Evolutionary conservation across 2,888 invertebrate species (phyloP), one percentile per base, ranked within the genome.

Genomic region (Pristionchus arcanus): DNA sequence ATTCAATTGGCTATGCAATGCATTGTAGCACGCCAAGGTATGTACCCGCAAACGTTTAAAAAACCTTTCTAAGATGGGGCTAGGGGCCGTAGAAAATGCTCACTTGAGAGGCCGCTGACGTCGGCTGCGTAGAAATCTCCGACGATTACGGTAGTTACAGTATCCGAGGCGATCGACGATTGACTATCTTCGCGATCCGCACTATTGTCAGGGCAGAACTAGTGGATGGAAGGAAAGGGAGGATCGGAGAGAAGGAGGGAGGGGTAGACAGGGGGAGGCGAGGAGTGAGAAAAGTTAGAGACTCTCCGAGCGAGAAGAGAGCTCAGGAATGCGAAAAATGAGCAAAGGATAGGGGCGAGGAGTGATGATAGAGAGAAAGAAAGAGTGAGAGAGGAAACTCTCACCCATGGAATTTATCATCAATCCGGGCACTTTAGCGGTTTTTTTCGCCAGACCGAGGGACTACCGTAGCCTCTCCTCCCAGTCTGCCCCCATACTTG

Each of bases 241-340:
- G 68, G 87, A 42, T 16, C 63, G 28, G 85, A 59, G 34, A 55
- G 59, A 34, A 4, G 59, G 16, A n/a, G 34, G 66, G 68, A 28
- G 9, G 28, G 28, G 49, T 5, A 49, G 68, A 68, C 28, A 68
- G 49, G 55, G 37, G 28, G 66, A 13, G n/a, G n/a, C n/a, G n/a
- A n/a, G n/a, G 37, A 28, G 49, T 16, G 87, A 49, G 31, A 28
- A 66, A 49, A 37, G 42, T 42, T 42, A 42, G 68, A 68, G 68
- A 28, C 21, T 34, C 34, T 34, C 31, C 31, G 74, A 55, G 84
- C 3, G 37, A 55, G 55, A 31, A 37, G 66, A 34, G 87, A 53
- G n/a, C 68, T 68, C 2, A 87, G 87, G 87, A 87, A 87, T 87
- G 66, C 68, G 87, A 87, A 87, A 87, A 87, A 87, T 87, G 87